These are phyloP conservation scores for Arctia plantaginis DNA, from an alignment of 2,888 invertebrate genomes.

Conservation along the genomic window DNA sequence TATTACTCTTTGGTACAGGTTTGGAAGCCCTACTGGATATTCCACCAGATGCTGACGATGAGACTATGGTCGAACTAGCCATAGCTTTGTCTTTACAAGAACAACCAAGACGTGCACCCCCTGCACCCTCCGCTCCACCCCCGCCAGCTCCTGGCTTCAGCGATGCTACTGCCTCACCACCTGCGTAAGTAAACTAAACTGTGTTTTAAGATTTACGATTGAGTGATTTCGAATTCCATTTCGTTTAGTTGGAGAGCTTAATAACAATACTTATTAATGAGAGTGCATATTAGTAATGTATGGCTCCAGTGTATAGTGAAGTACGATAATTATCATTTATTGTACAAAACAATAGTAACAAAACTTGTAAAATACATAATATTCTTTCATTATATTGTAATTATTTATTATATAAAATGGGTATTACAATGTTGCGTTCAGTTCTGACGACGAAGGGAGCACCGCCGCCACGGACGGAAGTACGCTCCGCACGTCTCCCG, in stretches of 20 bases:
- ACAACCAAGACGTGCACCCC: slow-evolving; percentile 87
- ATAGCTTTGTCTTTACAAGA: slow-evolving; percentile 97
- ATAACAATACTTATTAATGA: no score
- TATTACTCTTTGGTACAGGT: slow-evolving; percentile 66
- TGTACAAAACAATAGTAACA: no score
- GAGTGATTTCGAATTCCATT: not conserved
- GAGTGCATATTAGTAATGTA: no score
- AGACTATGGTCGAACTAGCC: slow-evolving; percentile 98
- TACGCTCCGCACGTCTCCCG: slow-evolving; percentile 89
- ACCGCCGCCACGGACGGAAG: slow-evolving; percentile 98
- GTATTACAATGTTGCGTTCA: slow-evolving; percentile 59
- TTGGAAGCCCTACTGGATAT: slow-evolving; percentile 94
- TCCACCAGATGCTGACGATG: slow-evolving; percentile 98
- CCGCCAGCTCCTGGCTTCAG: slow-evolving; percentile 86
- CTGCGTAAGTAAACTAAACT: slow-evolving; percentile 28
- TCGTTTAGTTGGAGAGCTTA: no score
- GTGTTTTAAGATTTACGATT: not conserved
- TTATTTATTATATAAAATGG: not conserved
- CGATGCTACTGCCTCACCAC: slow-evolving; percentile 94
- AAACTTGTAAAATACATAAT: no score
- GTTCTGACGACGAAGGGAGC: slow-evolving; percentile 97
- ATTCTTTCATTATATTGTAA: no score
- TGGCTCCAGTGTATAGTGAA: no score
- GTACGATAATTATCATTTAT: no score
- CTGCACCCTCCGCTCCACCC: slow-evolving; percentile 69